Base-by-base conservation (phyloP, 2,888 invertebrate genomes). In the Oxyscelio sp. region DNA sequence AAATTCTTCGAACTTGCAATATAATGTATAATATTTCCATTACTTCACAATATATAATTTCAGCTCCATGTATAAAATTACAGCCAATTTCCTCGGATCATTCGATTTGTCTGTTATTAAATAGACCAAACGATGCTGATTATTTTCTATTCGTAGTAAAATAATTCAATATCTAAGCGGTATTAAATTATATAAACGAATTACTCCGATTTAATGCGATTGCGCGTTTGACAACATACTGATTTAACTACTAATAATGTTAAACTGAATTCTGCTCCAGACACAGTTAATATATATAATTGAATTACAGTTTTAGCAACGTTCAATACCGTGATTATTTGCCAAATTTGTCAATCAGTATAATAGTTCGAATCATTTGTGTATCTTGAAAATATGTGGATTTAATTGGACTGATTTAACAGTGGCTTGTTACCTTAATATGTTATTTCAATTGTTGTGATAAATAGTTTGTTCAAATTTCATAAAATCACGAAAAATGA, bases 101-200 rank as follows among this genome's bases (percentile, higher is more conserved):
- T 24, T 59, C 21, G 38, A 38, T 17, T 15, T 56, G 13, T 15
- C 27, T 8, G 2, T 19, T 1, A 27, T 22, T 9, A 19, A 19
- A 38, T 58, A 38, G 34, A n/a, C 4, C 21, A 65, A 50, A 24
- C n/a, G 21, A 13, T n/a, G 19, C n/a, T 24, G 65, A 65, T 65
- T 65, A 48, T 31, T 4, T 48, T 15, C 21, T 22, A 52, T 52
- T 52, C 21, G 8, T 52, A 52, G 40, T 40, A 68, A 54, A 68
- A 68, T 54, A 52, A 68, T 68, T 40, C n/a, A 45, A 4, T 17
- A 19, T 0, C 54, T n/a, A 24, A 17, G 43, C 24, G 17, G 13
- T 19, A 68, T 56, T 70, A n/a, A 70, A 70, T 70, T 48, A 70
- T 34, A 45, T 48, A 58, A 70, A 58, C 48, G 58, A 70, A 56